Base-by-base conservation (phyloP, 2,797 vertebrate species). In the Ceryle rudis region DNA sequence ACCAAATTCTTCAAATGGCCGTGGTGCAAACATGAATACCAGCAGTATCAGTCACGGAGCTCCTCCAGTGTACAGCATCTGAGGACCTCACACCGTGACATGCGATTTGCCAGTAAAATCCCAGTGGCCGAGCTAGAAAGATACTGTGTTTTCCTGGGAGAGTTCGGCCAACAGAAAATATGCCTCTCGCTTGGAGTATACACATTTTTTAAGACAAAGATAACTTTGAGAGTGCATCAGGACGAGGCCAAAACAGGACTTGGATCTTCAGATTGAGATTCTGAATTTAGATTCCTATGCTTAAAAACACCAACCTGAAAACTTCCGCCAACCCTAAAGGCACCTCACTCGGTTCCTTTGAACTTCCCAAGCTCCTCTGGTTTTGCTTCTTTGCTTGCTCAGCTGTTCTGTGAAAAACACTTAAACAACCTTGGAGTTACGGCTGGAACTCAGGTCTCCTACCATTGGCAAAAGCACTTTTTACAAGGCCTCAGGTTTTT, bases 81-180 rank as follows among this genome's bases (percentile, higher is more conserved):
- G 14, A 94, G 77, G 91, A 92, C 95, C 95, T 95, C 95, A 94
- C 96, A 95, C 64, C 3, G 0, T 23, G 77, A 75, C 3, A 4
- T 26, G 23, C 12, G 52, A 21, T 65, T 73, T 93, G 74, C 83
- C 93, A 95, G 44, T 54, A 82, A 96, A 97, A 93, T 84, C 95
- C 78, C 39, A 12, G 60, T 70, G 77, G 35, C 47, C 84, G 83
- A 90, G 60, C 66, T 73, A 82, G 86, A 85, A 87, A 80, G 95
- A 87, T 33, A 22, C 52, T 61, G 87, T 42, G 52, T 64, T 71
- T 93, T 94, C 92, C 90, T 87, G 71, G 92, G 95, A 96, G 90
- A 92, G 67, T 74, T 92, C 67, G 74, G 89, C 90, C 89, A 89
- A 84, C 60, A 91, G 44, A 89, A 93, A 94, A 84, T 60, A 82